These are phyloP conservation scores for Steatornis caripensis DNA, from an alignment of 2,113 vertebrate species.

Conservation along the genomic window DNA sequence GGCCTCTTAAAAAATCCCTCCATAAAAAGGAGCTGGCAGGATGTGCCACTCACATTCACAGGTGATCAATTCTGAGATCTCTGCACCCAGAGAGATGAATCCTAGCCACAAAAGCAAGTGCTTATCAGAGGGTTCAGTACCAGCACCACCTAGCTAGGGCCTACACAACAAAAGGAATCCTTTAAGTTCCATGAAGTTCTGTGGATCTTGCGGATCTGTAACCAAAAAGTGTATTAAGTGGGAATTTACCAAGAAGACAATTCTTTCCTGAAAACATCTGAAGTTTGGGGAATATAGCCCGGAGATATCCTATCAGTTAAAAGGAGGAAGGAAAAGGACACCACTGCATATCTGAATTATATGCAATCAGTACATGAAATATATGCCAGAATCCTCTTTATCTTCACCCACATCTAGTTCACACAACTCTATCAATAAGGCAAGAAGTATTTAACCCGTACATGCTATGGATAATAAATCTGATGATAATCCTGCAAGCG, in stretches of 20 bases:
- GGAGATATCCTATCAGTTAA: background rate
- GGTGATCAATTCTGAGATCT: background rate
- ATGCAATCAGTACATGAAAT: background rate
- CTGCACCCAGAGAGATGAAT: background rate
- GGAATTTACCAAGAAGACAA: background rate
- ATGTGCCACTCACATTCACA: background rate
- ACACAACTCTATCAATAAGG: background rate
- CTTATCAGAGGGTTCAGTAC: background rate
- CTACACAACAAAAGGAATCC: background rate
- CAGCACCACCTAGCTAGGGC: accelerated
- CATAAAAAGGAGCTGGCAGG: background rate
- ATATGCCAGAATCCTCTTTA: background rate
- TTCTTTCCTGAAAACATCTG: background rate
- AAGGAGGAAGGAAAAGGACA: background rate
- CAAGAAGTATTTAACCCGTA: background rate
- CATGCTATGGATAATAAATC: background rate
- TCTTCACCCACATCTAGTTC: background rate
- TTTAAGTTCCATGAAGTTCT: background rate
- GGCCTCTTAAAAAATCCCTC: background rate
- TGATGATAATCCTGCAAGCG: background rate
- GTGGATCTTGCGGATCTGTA: background rate
- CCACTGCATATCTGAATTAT: background rate
- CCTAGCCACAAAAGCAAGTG: background rate
- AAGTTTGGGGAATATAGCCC: background rate
- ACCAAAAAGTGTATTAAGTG: background rate